A percentile compares a stretch with the other conserved stretches of the same genome.
These are phyloP conservation scores for Samia ricini DNA, from an alignment of 1,140 invertebrate species.

Conservation along the genomic window DNA sequence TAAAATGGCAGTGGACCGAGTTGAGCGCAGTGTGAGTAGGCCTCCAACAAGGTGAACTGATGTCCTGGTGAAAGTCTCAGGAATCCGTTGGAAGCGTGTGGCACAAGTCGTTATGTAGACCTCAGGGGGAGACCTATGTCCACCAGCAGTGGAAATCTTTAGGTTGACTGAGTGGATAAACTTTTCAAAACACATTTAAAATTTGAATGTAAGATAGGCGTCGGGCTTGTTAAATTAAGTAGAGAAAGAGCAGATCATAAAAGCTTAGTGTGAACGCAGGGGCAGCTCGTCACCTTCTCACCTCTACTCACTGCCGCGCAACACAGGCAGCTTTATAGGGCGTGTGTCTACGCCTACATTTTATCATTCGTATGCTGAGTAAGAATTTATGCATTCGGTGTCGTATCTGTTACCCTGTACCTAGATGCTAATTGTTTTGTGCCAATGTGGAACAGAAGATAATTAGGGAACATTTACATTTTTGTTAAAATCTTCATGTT, in stretches of 20 bases:
- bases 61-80: no score
- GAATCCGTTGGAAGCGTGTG: no score
- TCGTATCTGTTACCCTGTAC: constrained; percentile 32
- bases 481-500: no score
- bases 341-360: constrained; percentile 62
- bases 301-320: constrained; percentile 55
- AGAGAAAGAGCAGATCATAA: not conserved
- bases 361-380: constrained; percentile 65
- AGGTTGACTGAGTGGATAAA: no score
- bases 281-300: constrained; percentile 56
- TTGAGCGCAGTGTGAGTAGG: no score
- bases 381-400: constrained; percentile 50
- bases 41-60: no score
- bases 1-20: no score
- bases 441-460: not conserved
- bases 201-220: not conserved
- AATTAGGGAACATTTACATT: no score
- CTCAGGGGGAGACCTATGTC: no score
- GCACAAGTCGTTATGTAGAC: no score
- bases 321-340: constrained; percentile 56
- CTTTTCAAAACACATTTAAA: no score
- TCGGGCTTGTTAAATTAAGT: not conserved
- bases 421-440: constrained; percentile 23
- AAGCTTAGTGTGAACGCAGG: constrained; percentile 38
- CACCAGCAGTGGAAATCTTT: no score